Base-by-base conservation (phyloP, 2,888 invertebrate species). In the Eristalinus sepulchralis region DNA sequence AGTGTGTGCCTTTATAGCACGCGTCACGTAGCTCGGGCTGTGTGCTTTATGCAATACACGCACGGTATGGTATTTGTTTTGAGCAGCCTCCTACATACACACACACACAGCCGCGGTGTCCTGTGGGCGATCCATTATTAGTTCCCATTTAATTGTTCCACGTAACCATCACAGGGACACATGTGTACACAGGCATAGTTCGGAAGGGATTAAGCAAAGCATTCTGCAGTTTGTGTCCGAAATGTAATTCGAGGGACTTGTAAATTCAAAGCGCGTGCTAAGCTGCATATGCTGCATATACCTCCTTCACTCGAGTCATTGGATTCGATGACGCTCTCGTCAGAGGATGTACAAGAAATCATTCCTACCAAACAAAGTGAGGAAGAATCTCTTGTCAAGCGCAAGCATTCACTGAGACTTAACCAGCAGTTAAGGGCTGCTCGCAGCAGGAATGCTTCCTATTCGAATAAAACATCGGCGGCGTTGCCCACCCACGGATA, bases 141-240 rank as follows among this genome's bases (percentile, higher is more conserved):
- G 70, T 66, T 79, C 22, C 47, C 66, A 66, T 66, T 79, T 79
- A 79, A 71, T 63, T 77, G 63, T 70, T 24, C 60, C 62, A 62
- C n/a, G 53, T 62, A 68, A 13, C 34, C 67, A 34, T 1, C 36
- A 8, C 47, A 47, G 17, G 57, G 1, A 13, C 31, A 62, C 62
- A 60, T 5, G 47, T 60, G 33, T 34, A 47, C 17, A 60, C 22
- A 13, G 59, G 22, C 31, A 59, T 76, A 76, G n/a, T 60, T 76
- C 59, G 66, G 33, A 20, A 66, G n/a, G 39, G 59, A 59, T 66
- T 66, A 59, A 31, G 57, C 39, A 24, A 31, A 20, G 17, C 22
- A 20, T 22, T 27, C 5, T 24, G 13, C 57, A 31, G 24, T 55
- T n/a, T 17, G 9, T 17, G 13, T 47, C 20, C n/a, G 17, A 20